Evolutionary conservation across 2,797 vertebrate genomes (phyloP).

Genomic region (Muscicapa comitata): DNA sequence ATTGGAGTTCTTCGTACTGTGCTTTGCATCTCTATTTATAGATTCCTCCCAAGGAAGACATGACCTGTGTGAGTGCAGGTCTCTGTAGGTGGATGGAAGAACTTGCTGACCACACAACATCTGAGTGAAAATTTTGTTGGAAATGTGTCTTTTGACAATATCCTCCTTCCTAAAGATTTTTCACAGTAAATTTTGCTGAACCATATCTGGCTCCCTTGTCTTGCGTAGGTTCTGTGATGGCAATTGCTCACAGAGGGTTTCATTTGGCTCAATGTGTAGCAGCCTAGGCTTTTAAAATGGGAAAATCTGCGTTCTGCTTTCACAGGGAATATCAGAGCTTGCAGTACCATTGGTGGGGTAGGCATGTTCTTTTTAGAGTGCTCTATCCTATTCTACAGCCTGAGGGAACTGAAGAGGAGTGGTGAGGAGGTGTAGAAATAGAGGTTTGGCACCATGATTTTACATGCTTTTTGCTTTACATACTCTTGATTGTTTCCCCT

Average conservation of each 20-base stretch:
- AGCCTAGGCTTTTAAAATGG: background rate
- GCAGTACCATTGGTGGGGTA: background rate
- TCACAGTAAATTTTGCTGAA: background rate
- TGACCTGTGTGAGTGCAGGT: background rate
- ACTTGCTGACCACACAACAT: background rate
- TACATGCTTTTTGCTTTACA: background rate
- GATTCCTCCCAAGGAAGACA: background rate
- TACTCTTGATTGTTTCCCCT: background rate
- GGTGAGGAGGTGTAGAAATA: background rate
- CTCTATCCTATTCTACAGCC: background rate
- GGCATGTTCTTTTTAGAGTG: background rate
- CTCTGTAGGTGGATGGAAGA: background rate
- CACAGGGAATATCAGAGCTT: background rate
- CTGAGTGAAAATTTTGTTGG: background rate
- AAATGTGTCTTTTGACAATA: background rate
- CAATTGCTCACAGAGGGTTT: background rate
- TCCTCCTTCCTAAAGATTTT: background rate
- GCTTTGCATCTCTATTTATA: background rate
- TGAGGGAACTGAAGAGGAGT: background rate
- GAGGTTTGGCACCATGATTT: background rate
- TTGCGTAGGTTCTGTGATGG: constrained; percentile 21
- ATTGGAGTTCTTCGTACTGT: background rate
- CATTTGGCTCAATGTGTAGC: constrained; percentile 1
- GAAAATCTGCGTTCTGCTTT: constrained; percentile 13
- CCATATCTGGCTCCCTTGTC: background rate